phyloP scores from a whole-genome alignment of 2,113 vertebrate genomes.

The Colossoma macropomum region DNA sequence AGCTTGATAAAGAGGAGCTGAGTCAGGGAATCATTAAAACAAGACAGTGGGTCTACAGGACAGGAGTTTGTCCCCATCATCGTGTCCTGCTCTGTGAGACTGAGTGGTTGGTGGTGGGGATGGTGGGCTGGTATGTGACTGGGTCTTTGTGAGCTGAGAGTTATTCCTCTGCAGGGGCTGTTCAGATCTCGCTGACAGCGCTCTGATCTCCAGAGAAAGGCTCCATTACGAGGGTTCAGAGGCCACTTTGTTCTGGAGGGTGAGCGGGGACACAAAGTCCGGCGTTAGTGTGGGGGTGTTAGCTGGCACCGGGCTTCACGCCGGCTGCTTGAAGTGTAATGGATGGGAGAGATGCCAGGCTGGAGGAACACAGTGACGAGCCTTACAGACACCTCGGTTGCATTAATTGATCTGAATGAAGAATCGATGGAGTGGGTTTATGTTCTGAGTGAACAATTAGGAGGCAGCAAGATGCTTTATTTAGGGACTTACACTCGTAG shows the following conservation, averaged over 20 bases:
- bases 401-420: not conserved
- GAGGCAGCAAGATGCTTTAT: too few relatives aligned
- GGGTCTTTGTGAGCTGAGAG: conserved; percentile 22
- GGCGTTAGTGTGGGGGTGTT: conserved; percentile 54
- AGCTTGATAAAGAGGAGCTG: too few relatives aligned
- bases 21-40: too few relatives aligned
- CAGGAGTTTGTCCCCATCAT: not conserved
- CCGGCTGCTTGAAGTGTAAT: conserved; percentile 56
- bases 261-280: conserved; percentile 62
- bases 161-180: not conserved
- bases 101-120: conserved; percentile 7
- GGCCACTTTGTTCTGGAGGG: conserved; percentile 67
- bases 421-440: not conserved
- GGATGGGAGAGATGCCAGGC: conserved; percentile 65
- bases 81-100: not conserved
- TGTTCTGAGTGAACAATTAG: not conserved
- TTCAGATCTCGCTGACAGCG: conserved; percentile 33
- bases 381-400: not conserved
- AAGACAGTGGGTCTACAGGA: too few relatives aligned
- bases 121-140: conserved; percentile 2
- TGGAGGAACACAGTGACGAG: not conserved
- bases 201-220: conserved; percentile 58
- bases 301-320: conserved; percentile 52
- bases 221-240: conserved; percentile 65
- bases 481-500: too few relatives aligned